Conservation (phyloP, 1,140 invertebrate genomes). For the Drosophila ogumai region DNA sequence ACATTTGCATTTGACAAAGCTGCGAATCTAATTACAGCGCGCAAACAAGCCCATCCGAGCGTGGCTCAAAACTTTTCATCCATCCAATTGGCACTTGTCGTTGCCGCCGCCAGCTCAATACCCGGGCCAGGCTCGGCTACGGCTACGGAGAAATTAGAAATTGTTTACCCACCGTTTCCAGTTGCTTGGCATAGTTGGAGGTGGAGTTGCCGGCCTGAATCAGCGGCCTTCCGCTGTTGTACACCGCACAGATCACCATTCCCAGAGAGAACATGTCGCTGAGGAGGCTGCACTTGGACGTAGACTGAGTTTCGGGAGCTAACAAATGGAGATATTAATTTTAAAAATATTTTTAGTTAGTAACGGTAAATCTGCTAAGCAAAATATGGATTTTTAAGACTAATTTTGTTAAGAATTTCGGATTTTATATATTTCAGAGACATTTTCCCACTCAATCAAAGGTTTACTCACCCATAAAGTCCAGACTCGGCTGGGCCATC, state of each 20-base stretch:
- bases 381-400: too few species aligned
- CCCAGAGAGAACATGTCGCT: constrained; percentile 98
- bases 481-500: constrained; percentile 96
- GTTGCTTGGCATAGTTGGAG: constrained; percentile 94
- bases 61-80: constrained; percentile 59
- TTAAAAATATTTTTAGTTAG: neutral
- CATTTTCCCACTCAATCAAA: neutral
- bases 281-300: constrained; percentile 92
- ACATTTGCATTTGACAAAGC: constrained; percentile 84
- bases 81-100: constrained; percentile 66
- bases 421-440: too few species aligned
- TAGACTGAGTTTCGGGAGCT: constrained; percentile 95
- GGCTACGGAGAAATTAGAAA: constrained; percentile 30
- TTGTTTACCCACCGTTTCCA: constrained; percentile 92
- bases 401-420: too few species aligned
- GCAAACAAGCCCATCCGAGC: constrained; percentile 67
- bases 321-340: too few species aligned
- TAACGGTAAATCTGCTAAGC: too few species aligned
- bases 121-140: neutral
- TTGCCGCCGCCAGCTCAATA: constrained; percentile 57
- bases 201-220: constrained; percentile 95
- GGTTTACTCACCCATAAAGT: constrained; percentile 91
- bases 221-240: constrained; percentile 94
- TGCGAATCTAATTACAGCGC: constrained; percentile 79
- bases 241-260: constrained; percentile 95